Evolutionary conservation across 1,140 invertebrate genomes (phyloP).

Genomic region (Agrypnia vestita): DNA sequence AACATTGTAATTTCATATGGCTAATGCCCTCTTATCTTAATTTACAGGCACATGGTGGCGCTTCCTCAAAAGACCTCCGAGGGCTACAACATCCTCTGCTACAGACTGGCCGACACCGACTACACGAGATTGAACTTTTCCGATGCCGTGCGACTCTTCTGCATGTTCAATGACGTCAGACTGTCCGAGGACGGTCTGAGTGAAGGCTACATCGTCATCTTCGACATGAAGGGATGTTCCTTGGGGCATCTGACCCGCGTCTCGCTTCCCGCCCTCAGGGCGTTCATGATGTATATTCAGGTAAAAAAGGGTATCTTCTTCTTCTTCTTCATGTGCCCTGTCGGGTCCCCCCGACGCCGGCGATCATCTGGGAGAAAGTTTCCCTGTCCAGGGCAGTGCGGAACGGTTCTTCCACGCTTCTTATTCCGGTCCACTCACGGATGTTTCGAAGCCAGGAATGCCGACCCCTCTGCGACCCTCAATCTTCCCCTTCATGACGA

Average conservation of each 20-base stretch:
- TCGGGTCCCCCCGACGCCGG: too few relatives aligned
- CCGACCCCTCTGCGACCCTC: too few relatives aligned
- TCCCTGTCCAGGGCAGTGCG: too few relatives aligned
- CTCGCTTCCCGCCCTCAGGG: conserved; percentile 73
- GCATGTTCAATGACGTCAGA: conserved; percentile 78
- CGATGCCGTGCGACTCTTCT: conserved; percentile 76
- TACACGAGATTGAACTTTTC: conserved; percentile 76
- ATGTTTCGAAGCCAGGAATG: too few relatives aligned
- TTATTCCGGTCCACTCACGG: too few relatives aligned
- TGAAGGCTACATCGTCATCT: conserved; percentile 78
- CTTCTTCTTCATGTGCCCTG: too few relatives aligned
- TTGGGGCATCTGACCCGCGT: conserved; percentile 77
- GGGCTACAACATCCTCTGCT: conserved; percentile 75
- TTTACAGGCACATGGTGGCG: conserved; percentile 73
- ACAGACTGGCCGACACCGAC: conserved; percentile 74
- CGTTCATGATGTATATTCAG: conserved; percentile 80
- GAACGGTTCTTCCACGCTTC: too few relatives aligned
- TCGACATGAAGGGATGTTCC: conserved; percentile 78
- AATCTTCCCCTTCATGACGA: too few relatives aligned
- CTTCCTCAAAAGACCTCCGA: conserved; percentile 75
- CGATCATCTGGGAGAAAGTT: too few relatives aligned
- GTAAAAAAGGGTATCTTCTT: too few relatives aligned
- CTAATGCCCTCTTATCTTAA: conserved; percentile 34
- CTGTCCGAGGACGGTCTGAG: conserved; percentile 76
- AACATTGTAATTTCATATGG: too few relatives aligned